Evolutionary conservation across 2,113 vertebrate species (phyloP).

Genomic region (Trematomus loennbergii): DNA sequence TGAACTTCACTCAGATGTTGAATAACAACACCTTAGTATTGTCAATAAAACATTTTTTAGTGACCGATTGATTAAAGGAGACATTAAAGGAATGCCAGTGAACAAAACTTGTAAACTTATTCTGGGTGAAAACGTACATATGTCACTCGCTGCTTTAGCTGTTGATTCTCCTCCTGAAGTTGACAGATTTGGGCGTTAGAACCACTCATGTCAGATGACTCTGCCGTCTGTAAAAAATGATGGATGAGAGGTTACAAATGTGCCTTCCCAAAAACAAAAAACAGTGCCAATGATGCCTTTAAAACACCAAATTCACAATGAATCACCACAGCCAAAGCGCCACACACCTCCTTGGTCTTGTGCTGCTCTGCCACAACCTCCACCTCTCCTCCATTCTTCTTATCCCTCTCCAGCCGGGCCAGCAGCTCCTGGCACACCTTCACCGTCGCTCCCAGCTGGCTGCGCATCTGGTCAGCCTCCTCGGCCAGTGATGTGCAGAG

Average conservation of each 20-base stretch:
- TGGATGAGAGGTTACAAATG: constrained; percentile 38
- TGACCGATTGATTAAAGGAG: too few species aligned
- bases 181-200: constrained; percentile 75
- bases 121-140: constrained; percentile 85
- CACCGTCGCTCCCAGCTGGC: constrained; percentile 88
- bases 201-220: constrained; percentile 58
- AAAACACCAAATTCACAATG: background rate
- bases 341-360: constrained; percentile 82
- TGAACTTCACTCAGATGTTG: background rate
- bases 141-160: constrained; percentile 88
- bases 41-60: too few species aligned
- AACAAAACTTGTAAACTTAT: background rate
- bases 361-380: constrained; percentile 52
- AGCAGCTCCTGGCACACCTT: constrained; percentile 93
- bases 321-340: background rate
- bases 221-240: constrained; percentile 64
- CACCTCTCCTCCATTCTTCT: constrained; percentile 52
- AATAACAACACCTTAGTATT: background rate
- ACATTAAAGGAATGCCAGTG: too few species aligned
- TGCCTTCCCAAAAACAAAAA: background rate
- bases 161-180: constrained; percentile 90
- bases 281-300: background rate
- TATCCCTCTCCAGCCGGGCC: constrained; percentile 84
- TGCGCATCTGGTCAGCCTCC: constrained; percentile 88
- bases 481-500: constrained; percentile 89